These are phyloP conservation scores for Phaethornis superciliosus DNA, from an alignment of 2,113 vertebrate genomes.

Conservation along the genomic window DNA sequence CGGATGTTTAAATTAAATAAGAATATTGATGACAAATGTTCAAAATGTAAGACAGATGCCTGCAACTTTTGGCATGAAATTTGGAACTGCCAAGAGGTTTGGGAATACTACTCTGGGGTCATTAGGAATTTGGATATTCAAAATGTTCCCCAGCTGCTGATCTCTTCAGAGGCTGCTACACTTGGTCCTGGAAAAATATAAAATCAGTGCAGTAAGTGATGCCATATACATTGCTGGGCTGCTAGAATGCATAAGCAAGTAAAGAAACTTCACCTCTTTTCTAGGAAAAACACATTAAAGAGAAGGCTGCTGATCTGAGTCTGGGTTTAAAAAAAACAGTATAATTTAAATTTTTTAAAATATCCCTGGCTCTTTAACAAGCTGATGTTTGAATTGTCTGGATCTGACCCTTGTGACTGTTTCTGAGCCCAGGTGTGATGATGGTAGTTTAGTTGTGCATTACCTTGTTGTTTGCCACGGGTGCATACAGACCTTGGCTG, in stretches of 20 bases:
- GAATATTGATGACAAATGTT: constrained; percentile 75
- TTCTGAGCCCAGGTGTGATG: not conserved
- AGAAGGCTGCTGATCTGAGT: not conserved
- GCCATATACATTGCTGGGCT: not conserved
- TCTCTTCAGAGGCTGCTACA: constrained; percentile 47
- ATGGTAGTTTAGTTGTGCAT: not conserved
- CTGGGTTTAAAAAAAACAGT: not conserved
- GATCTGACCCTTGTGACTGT: not conserved
- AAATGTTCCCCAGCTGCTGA: constrained; percentile 69
- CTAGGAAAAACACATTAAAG: not conserved
- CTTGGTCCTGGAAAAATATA: constrained; percentile 38
- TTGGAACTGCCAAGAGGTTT: constrained; percentile 66
- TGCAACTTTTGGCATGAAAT: constrained; percentile 71
- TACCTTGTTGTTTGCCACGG: not conserved
- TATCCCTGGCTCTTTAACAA: not conserved
- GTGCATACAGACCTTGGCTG: not conserved
- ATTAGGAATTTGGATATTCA: constrained; percentile 61
- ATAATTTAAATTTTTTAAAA: not conserved
- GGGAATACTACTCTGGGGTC: constrained; percentile 62
- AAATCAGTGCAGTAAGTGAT: constrained; percentile 24
- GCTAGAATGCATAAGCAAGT: not conserved
- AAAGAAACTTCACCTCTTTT: not conserved
- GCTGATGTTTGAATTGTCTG: not conserved
- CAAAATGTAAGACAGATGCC: constrained; percentile 72
- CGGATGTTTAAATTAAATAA: constrained; percentile 71